Conservation (phyloP, 2,888 invertebrate species). For the Catocala nupta region DNA sequence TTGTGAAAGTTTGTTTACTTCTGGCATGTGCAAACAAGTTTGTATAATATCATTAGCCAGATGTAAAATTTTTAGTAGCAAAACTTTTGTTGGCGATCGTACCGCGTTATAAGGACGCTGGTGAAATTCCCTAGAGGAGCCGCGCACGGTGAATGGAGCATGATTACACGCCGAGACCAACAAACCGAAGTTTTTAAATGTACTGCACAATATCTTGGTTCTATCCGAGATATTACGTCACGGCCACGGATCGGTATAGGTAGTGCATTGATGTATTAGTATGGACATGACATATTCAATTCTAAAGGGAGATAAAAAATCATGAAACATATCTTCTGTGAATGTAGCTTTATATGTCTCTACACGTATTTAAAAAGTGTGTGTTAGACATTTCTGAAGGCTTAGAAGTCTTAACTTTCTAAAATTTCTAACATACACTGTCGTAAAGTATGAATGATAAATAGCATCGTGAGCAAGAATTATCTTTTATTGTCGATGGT, state of each 20-base stretch:
- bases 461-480: no score
- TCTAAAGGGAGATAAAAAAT: no score
- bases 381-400: no score
- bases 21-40: conserved; percentile 20
- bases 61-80: conserved; percentile 34
- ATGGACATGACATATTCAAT: no score
- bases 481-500: no score
- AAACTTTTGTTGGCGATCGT: conserved; percentile 44
- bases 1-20: not conserved
- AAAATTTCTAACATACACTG: no score
- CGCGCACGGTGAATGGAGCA: conserved; percentile 50
- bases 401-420: no score
- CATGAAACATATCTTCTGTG: no score
- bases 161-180: conserved; percentile 54
- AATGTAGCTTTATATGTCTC: no score
- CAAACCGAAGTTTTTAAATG: conserved; percentile 41
- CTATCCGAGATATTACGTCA: conserved; percentile 35
- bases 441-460: no score
- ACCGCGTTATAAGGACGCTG: conserved; percentile 44
- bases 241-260: conserved; percentile 11
- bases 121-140: conserved; percentile 53
- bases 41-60: conserved; percentile 37
- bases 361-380: no score
- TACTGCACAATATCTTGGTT: conserved; percentile 42
- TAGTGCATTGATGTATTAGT: no score